Evolutionary conservation across 2,888 invertebrate species (phyloP), one percentile per base, ranked within the genome.

Genomic region (Idaea aversata): DNA sequence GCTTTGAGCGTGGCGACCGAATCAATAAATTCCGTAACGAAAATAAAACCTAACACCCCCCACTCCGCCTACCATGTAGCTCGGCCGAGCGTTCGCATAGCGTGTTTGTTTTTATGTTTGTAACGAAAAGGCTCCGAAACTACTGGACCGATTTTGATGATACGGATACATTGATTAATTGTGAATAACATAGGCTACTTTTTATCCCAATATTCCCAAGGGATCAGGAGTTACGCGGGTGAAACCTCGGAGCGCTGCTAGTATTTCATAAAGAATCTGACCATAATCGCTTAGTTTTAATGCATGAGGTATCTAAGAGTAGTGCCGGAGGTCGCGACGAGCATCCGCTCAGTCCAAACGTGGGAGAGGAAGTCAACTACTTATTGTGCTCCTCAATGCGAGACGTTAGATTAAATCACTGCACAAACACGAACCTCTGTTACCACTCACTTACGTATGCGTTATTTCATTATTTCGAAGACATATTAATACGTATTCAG

Each of bases 331-430:
- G 88, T 87, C 89, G 89, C 80, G 75, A 87, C 86, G 76, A 81
- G 86, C 90, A 88, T 90, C 90, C 91, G 91, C 83, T 82, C 79
- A 47, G 78, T 80, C 85, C 82, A 85, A 88, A 87, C 91, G 92
- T 91, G 91, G 87, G 92, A 92, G 91, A 92, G 92, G 91, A 92
- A 88, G 90, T 86, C 84, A 82, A 81, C 84, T 88, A 91, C 90
- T 91, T 90, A 91, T 89, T 89, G 91, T 91, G 90, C 88, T 91
- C 90, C 83, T 88, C 88, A 91, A 89, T 88, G 89, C 91, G 91
- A 90, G 91, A 91, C 92, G 88, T 81, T 76, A 82, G 79, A 83
- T 83, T 78, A 77, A 81, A 83, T 82, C 82, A 77, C 78, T 63
- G 67, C 70, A 75, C 74, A 75, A 66, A 72, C 77, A 79, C 75